These are phyloP conservation scores for Corythaeola cristata DNA, from an alignment of 2,113 vertebrate genomes.

Conservation along the genomic window DNA sequence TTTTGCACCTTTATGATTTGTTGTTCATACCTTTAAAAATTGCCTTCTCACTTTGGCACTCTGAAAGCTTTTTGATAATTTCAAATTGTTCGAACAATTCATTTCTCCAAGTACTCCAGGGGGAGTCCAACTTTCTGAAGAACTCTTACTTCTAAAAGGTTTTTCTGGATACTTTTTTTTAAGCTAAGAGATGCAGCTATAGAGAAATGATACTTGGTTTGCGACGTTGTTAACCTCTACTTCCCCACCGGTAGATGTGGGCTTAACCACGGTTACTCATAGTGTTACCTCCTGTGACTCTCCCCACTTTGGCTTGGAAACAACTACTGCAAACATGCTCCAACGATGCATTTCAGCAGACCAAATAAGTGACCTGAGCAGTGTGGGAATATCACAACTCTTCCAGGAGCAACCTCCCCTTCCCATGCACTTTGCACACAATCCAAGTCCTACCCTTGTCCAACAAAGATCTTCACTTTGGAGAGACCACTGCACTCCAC, in stretches of 20 bases:
- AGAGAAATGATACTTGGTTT: neutral
- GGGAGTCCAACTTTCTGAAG: neutral
- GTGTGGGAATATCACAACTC: neutral
- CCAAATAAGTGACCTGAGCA: accelerated
- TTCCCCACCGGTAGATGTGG: neutral
- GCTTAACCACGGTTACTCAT: neutral
- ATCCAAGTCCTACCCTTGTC: too few relatives aligned
- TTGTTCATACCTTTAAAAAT: neutral
- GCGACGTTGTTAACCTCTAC: neutral
- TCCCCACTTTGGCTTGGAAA: neutral
- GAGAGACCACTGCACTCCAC: neutral
- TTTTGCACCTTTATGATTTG: neutral
- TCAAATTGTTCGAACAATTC: neutral
- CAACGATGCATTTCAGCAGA: neutral
- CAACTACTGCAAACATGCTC: neutral
- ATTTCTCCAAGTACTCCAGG: neutral
- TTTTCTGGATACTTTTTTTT: neutral
- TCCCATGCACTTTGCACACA: neutral
- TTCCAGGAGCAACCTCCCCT: neutral
- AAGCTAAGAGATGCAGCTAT: neutral
- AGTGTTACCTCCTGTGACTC: neutral
- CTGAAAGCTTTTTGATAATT: neutral
- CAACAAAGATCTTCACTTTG: neutral
- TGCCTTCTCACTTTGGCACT: neutral
- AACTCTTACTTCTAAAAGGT: neutral